A percentile compares a stretch with the other conserved stretches of the same genome.
phyloP scores from a whole-genome alignment of 2,888 invertebrate species.

The Eubasilissa splendida region DNA sequence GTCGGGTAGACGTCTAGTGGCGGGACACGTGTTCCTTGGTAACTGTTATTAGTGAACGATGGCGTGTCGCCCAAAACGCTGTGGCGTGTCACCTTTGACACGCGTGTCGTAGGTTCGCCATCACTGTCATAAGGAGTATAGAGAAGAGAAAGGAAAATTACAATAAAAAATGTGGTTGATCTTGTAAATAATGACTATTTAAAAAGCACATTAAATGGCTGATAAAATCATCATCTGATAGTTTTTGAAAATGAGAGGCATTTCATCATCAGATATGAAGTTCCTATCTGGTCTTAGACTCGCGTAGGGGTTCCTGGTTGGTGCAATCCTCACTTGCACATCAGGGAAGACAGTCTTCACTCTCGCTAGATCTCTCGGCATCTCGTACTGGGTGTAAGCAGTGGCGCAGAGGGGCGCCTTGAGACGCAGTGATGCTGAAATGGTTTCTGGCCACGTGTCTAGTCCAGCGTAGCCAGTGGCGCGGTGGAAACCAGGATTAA shows the following conservation, averaged over 20 bases:
- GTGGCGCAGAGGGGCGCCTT: slow-evolving; percentile 77
- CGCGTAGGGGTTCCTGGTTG: slow-evolving; percentile 76
- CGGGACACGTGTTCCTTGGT: no score
- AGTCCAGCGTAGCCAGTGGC: slow-evolving; percentile 75
- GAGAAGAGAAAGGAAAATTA: no score
- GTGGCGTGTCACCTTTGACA: no score
- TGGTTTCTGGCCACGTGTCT: slow-evolving; percentile 80
- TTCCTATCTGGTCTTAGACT: slow-evolving; percentile 82
- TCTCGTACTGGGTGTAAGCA: slow-evolving; percentile 79
- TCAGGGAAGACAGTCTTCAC: slow-evolving; percentile 68
- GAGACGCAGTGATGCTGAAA: slow-evolving; percentile 72
- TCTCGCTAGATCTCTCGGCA: slow-evolving; percentile 75
- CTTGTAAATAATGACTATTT: no score
- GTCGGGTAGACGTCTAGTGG: no score
- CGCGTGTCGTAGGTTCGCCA: no score
- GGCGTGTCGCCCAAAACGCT: no score
- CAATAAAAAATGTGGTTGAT: no score
- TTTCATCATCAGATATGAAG: slow-evolving; percentile 81
- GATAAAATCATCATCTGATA: slow-evolving; percentile 72
- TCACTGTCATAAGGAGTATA: no score
- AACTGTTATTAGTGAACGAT: no score
- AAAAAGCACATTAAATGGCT: slow-evolving; percentile 60
- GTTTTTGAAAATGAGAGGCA: slow-evolving; percentile 82
- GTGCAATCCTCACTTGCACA: slow-evolving; percentile 70
- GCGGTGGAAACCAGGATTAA: slow-evolving; percentile 82